phyloP scores from a whole-genome alignment of 2,888 invertebrate genomes.

The Beris morrisii region DNA sequence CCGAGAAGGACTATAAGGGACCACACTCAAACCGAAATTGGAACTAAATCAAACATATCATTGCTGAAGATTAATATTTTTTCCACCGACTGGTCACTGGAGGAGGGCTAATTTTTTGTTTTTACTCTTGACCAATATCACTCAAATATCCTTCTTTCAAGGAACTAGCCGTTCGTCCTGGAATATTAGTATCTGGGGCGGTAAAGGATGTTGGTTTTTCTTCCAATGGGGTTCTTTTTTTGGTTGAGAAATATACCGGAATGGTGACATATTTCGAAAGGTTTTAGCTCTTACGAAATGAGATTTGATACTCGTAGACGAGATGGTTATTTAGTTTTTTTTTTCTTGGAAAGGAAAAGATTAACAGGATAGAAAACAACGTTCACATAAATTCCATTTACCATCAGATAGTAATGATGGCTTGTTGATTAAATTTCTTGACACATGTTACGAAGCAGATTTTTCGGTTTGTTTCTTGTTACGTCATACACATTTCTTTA shows the following conservation, averaged over 20 bases:
- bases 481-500: no score
- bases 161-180: neutral
- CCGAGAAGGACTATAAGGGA: neutral
- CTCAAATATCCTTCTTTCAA: constrained; percentile 14
- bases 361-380: constrained; percentile 7
- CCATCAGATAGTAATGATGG: constrained; percentile 16
- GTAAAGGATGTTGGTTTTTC: no score
- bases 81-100: neutral
- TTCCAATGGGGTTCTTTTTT: no score
- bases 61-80: constrained; percentile 26
- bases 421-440: constrained; percentile 24
- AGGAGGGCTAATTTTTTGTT: constrained; percentile 8
- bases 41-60: constrained; percentile 27
- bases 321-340: constrained; percentile 15
- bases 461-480: no score
- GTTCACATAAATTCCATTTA: constrained; percentile 14
- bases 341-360: constrained; percentile 3
- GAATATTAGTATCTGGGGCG: no score
- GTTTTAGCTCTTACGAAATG: constrained; percentile 17
- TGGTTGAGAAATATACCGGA: no score
- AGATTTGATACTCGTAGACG: constrained; percentile 14
- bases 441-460: neutral
- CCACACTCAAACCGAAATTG: neutral
- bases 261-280: constrained; percentile 15
- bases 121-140: neutral